Base-by-base conservation (phyloP, 2,888 invertebrate species). In the Anthophora plumipes region DNA sequence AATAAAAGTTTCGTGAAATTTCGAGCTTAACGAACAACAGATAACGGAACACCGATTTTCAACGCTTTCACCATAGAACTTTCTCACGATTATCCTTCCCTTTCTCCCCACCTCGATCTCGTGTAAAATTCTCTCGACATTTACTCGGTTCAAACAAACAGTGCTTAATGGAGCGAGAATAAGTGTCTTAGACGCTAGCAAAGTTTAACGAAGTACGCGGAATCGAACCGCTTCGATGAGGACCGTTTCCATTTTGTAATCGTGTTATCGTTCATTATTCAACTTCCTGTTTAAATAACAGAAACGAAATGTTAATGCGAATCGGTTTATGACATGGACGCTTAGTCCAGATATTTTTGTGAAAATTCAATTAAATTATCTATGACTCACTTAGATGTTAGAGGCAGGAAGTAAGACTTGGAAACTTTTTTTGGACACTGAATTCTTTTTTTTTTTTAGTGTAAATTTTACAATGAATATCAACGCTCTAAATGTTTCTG, bases 131-230 rank as follows among this genome's bases (percentile, higher is more conserved):
- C 20, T 17, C 43, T 8, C 8, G 25, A 25, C 12, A 59, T 76
- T 43, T 22, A 41, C 11, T 37, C 57, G 14, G 1, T 37, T 43
- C 25, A 41, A 22, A 41, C n/a, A 48, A 72, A 22, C 37, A 3
- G 22, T 17, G 41, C n/a, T 50, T 64, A 73, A 74, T 73, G 63
- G 63, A 41, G 31, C 63, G 74, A 25, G 37, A 57, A 57, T 76
- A 76, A 76, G 50, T 50, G 61, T 63, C 12, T 3, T 60, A 64
- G 39, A 48, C 17, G 57, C 48, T 25, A 17, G 57, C n/a, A 31
- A n/a, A 50, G 41, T 74, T 31, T 73, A 73, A 74, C 43, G 60
- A 60, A 74, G 43, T 37, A 50, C 59, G 20, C 11, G 31, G 20
- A 22, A 25, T 43, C 43, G n/a, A 41, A 43, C 17, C 50, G 25